A percentile compares a stretch with the other conserved stretches of the same genome.
phyloP scores from a whole-genome alignment of 2,113 vertebrate genomes.

The Elephas maximus region DNA sequence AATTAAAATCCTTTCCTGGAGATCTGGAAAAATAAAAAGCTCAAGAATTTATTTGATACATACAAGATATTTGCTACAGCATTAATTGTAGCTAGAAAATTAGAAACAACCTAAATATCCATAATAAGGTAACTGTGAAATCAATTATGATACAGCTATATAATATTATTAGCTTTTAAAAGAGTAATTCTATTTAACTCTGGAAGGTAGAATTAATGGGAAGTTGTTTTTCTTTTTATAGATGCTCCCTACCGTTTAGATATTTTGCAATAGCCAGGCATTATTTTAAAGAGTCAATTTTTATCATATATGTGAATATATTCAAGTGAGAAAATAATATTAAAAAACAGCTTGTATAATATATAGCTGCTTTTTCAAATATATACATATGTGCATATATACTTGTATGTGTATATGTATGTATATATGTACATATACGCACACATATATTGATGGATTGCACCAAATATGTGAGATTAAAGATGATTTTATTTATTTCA shows the following conservation, averaged over 20 bases:
- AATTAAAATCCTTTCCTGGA: background rate
- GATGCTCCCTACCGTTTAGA: background rate
- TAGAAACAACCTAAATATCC: background rate
- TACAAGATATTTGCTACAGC: background rate
- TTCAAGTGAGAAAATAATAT: constrained; percentile 39
- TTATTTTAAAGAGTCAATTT: constrained; percentile 23
- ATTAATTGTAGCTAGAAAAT: background rate
- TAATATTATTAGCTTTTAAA: constrained; percentile 14
- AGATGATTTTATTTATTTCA: background rate
- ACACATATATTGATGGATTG: background rate
- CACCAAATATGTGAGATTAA: background rate
- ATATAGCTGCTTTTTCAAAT: constrained; percentile 24
- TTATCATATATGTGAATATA: constrained; percentile 31
- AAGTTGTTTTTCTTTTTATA: constrained; percentile 34
- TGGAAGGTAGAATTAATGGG: background rate
- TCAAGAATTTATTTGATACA: constrained; percentile 34
- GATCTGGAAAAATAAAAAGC: constrained; percentile 42
- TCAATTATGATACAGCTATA: background rate
- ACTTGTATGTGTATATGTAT: background rate
- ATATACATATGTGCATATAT: background rate
- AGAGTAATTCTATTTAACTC: constrained; percentile 13
- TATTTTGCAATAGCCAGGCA: background rate
- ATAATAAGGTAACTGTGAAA: background rate
- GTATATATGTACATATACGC: background rate
- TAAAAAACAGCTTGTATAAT: background rate